A percentile compares a stretch with the other conserved stretches of the same genome.
phyloP scores from a whole-genome alignment of 2,113 vertebrate species.

The Martes martes region DNA sequence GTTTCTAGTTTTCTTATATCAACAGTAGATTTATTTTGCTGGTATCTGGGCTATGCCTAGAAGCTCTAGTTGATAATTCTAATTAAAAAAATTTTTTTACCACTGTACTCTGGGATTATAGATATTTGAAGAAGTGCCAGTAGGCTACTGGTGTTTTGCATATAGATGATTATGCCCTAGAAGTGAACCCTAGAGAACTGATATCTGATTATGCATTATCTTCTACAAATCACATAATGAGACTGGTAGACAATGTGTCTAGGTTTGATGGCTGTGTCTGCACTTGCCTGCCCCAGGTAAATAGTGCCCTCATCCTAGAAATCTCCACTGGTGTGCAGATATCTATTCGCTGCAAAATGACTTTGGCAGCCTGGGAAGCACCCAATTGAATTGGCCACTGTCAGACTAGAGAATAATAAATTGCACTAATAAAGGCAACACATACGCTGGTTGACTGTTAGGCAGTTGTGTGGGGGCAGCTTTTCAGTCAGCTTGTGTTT shows the following conservation, averaged over 20 bases:
- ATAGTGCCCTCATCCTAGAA: not conserved
- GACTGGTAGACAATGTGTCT: not conserved
- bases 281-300: not conserved
- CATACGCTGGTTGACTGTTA: not conserved
- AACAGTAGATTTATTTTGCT: conserved; percentile 10
- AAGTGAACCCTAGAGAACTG: not conserved
- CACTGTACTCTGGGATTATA: not conserved
- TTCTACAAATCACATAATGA: not conserved
- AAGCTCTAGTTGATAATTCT: not conserved
- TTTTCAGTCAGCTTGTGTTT: conserved; percentile 9
- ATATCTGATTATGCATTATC: not conserved
- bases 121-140: not conserved
- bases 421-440: conserved; percentile 35
- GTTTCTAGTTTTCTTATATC: not conserved
- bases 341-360: not conserved
- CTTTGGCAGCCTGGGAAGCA: not conserved
- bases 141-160: not conserved
- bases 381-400: not conserved
- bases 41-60: not conserved
- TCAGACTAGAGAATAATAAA: conserved; percentile 50
- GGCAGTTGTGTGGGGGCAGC: not conserved
- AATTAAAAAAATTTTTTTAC: not conserved
- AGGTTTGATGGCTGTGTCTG: not conserved
- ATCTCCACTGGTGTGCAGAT: not conserved
- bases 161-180: not conserved